phyloP scores from a whole-genome alignment of 2,113 vertebrate genomes.

The Bambusicola thoracicus region DNA sequence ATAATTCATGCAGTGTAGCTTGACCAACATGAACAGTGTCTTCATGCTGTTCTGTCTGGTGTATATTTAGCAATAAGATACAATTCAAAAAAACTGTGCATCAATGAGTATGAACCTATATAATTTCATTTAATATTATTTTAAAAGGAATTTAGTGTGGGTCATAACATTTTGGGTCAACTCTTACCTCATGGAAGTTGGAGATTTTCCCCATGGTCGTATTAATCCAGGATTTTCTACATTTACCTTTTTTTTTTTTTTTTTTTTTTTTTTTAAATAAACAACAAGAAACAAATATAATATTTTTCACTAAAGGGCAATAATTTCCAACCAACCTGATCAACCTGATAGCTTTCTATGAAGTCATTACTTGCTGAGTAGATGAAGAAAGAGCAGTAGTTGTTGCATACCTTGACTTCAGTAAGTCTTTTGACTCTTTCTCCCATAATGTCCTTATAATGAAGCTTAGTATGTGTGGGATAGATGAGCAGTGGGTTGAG shows the following conservation, averaged over 20 bases:
- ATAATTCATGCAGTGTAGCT: background rate
- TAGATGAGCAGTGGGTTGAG: too few relatives aligned
- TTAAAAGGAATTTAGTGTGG: background rate
- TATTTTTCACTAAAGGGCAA: too few relatives aligned
- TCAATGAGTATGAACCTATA: background rate
- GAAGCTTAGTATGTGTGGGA: too few relatives aligned
- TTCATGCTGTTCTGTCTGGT: background rate
- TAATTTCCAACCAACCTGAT: too few relatives aligned
- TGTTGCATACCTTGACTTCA: too few relatives aligned
- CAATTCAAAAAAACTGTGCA: background rate
- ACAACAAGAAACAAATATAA: background rate
- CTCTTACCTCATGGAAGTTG: background rate
- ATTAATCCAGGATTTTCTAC: background rate
- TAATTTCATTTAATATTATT: background rate
- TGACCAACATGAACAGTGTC: background rate
- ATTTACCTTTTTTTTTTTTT: too few relatives aligned
- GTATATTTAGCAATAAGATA: background rate
- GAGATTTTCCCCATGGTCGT: background rate
- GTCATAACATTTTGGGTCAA: background rate
- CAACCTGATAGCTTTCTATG: too few relatives aligned
- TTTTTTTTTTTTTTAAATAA: too few relatives aligned
- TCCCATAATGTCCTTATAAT: too few relatives aligned
- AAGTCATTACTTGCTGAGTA: too few relatives aligned
- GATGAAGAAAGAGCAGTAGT: too few relatives aligned
- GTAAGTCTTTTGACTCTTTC: too few relatives aligned